Percentiles rank a stretch among this genome's conserved stretches.
Conservation (phyloP, 64 coral and sea anemone genomes). For the Anthopleura sola region DNA sequence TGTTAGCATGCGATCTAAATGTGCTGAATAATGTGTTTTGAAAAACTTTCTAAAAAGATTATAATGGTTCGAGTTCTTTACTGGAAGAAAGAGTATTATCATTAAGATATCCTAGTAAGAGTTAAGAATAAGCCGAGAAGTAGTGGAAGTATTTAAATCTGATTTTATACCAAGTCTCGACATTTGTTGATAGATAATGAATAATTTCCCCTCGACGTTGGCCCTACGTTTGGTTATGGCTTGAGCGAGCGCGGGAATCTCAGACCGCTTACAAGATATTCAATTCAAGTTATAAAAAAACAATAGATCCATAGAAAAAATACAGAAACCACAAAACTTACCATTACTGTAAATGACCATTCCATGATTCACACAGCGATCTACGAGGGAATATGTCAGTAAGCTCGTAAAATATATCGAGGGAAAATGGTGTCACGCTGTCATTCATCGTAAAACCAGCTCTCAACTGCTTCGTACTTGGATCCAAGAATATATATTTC, state of each 20-base stretch:
- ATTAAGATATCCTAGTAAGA: not conserved
- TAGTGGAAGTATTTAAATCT: not conserved
- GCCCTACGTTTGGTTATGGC: not conserved
- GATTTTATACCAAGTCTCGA: not conserved
- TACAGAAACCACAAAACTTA: not conserved
- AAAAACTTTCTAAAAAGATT: not conserved
- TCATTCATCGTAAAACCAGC: not conserved
- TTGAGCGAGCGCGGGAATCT: not conserved
- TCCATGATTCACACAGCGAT: not conserved
- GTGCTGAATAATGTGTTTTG: not conserved
- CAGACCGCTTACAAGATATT: not conserved
- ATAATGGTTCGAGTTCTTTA: not conserved
- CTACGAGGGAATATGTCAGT: not conserved
- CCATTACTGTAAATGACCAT: not conserved
- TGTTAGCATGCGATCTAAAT: not conserved
- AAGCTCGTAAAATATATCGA: not conserved
- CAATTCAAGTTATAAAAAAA: not conserved
- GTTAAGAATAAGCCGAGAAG: not conserved
- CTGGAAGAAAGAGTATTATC: not conserved
- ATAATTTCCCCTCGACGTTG: not conserved
- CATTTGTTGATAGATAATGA: not conserved
- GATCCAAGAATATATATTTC: not conserved
- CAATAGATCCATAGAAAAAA: not conserved
- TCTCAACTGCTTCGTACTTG: not conserved
- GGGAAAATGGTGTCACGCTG: not conserved